Evolutionary conservation across 2,888 invertebrate species (phyloP), one percentile per base, ranked within the genome.

Genomic region (Sepioteuthis lessoniana): DNA sequence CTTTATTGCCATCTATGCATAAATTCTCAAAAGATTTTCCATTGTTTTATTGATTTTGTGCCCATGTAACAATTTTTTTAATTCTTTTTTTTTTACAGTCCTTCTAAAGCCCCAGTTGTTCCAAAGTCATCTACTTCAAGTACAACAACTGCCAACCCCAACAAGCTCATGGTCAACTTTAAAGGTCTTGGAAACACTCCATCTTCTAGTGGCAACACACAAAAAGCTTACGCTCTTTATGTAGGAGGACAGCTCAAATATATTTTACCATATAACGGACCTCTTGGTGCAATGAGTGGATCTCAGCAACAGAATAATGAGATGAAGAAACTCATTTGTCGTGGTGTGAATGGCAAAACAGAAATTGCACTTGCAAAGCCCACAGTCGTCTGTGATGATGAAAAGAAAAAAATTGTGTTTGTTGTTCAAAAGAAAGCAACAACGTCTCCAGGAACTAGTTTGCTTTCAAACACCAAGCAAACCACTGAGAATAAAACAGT

Each of bases 161-260:
- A 35, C n/a, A 76, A 76, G n/a, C 16, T 76, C 16, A 76, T 76
- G 76, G 76, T 76, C 16, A 76, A 76, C 76, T 76, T 76, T 3
- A 76, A 76, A 19, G n/a, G n/a, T 76, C 76, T 76, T 76, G 76
- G 76, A 76, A 76, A 76, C n/a, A 31, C 42, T 19, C 3, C 47
- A 21, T 5, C 92, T 92, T n/a, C 92, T 31, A 42, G 42, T n/a
- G 38, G 92, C 47, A 92, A 92, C 42, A 92, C 92, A 7, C 92
- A 92, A 35, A 92, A 92, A 92, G 92, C 92, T n/a, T 92, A 92
- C 31, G 92, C 92, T 28, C 92, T 92, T 92, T 92, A 92, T 46
- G 92, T 92, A n/a, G 92, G 92, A n/a, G 92, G 92, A 7, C 92
- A 92, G 13, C 42, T 92, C 10, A 92, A 92, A 47, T 92, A 42